Base-by-base conservation (phyloP, 2,113 vertebrate genomes). In the Cynopterus brachyotis region DNA sequence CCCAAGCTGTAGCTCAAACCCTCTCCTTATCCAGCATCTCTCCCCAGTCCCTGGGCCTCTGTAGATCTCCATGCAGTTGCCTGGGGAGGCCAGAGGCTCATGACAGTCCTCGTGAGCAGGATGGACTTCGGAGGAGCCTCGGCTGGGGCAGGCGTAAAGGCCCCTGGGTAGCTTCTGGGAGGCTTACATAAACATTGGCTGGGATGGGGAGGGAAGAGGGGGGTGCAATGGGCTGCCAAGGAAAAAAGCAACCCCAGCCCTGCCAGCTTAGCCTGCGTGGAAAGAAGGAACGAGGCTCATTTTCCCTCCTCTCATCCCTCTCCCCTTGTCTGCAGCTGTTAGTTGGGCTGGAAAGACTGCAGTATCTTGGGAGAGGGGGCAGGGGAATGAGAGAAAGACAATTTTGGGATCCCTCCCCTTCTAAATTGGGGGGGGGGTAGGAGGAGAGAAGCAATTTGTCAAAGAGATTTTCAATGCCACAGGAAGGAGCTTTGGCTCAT, bases 371-470 rank as follows among this genome's bases (percentile, higher is more conserved):
- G 86, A 97, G 93, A 96, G 94, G 95, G 64, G 62, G 80, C 30
- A 82, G 80, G 82, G 83, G 79, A 96, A 86, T 55, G 93, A 76
- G 64, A 88, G 79, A 91, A 70, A 93, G 73, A 81, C 85, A 91
- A 95, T 98, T 91, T 91, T 88, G 72, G 93, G 96, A 86, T 96
- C 93, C 67, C 73, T 92, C 92, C 84, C 76, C 85, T 96, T 95
- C 90, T 78, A 96, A 70, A 91, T 94, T 83, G 20, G 6, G 81
- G 83, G 19, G 0, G 6, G 19, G 53, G 73, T n/a, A n/a, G n/a
- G n/a, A n/a, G n/a, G 53, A 85, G 81, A 93, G 86, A 66, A 97
- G 89, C 93, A 72, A 86, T 98, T 98, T 98, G 97, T 97, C 97
- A 98, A 96, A 97, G 60, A n/a, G 95, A 35, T 95, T 96, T 98